Conservation (phyloP, 2,888 invertebrate species). For the Caenorhabditis plicata region DNA sequence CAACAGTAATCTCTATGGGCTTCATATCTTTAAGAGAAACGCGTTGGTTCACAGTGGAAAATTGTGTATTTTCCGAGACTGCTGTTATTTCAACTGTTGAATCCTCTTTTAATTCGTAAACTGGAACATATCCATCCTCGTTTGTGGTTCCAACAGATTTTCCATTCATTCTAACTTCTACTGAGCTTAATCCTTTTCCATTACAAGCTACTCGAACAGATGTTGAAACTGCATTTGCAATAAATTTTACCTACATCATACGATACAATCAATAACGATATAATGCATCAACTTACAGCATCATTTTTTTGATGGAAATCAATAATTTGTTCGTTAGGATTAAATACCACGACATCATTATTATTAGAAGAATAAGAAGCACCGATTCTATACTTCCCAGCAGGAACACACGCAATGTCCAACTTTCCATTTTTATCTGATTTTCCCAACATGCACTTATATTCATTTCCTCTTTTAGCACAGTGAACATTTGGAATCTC, state of each 20-base stretch:
- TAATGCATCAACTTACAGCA: constrained; percentile 1
- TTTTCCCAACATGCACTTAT: constrained; percentile 43
- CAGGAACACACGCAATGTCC: constrained; percentile 78
- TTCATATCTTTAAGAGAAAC: constrained; percentile 26
- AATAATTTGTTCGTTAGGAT: constrained; percentile 14
- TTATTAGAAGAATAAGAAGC: too few relatives aligned
- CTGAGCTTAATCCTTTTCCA: constrained; percentile 16
- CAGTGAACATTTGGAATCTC: constrained; percentile 31
- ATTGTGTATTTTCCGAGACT: constrained; percentile 21
- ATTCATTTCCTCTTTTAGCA: constrained; percentile 11
- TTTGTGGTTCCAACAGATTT: constrained; percentile 30
- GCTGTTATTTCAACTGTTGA: constrained; percentile 28
- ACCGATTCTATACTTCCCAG: constrained; percentile 77
- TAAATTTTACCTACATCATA: constrained; percentile 22
- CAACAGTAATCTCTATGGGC: constrained; percentile 38
- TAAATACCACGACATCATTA: constrained; percentile 35
- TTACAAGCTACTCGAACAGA: constrained; percentile 16
- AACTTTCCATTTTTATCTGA: constrained; percentile 74
- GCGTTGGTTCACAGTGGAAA: constrained; percentile 14
- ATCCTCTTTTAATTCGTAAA: constrained; percentile 27
- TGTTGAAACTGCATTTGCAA: constrained; percentile 28
- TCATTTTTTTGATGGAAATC: background rate
- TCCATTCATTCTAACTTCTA: constrained; percentile 38
- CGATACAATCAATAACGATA: background rate
- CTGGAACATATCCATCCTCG: constrained; percentile 20